Base-by-base conservation (phyloP, 1,140 invertebrate species). In the Heliothis virescens region DNA sequence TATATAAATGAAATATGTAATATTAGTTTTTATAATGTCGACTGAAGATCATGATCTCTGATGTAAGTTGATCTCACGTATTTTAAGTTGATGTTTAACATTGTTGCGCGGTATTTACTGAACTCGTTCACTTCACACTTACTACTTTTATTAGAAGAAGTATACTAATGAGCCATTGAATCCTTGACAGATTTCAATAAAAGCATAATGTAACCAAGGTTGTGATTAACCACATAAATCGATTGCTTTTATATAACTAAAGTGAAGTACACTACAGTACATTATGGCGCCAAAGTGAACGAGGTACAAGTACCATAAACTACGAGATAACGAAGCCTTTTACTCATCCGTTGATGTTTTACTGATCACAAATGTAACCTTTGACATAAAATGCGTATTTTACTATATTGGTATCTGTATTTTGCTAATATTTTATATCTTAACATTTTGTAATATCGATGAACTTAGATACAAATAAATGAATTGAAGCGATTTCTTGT, bases 41-140 rank as follows among this genome's bases (percentile, higher is more conserved):
- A 92, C 91, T 92, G 90, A 93, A 85, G 76, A 82, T 87, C 86
- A 73, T 89, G 92, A 93, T 92, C 92, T 93, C 92, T 85, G 83
- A 83, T 85, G 84, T 81, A 86, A 76, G 82, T 85, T 91, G 92
- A 93, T 93, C 92, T 93, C 92, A 93, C 86, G 73, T 83, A 87
- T 81, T 86, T 83, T 91, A 85, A 88, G 80, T 71, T 73, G 63
- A 83, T 79, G 67, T 79, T 50, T 79, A 59, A 80, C 76, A 76
- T 71, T 79, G 15, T 74, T 34, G 67, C 41, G 34, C 55, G 71
- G 71, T 62, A 60, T 15, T 18, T 18, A 29, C 71, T n/a, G 11
- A 15, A 71, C 67, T 71, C 71, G 71, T 73, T 57, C 71, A 73
- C 48, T 73, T 57, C 11, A 4, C 21, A 21, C 18, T 29, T 29